Evolutionary conservation across 53 echinoderm and acorn worm genomes (phyloP), one percentile per base, ranked within the genome.

Genomic region (Arbacia lixula): DNA sequence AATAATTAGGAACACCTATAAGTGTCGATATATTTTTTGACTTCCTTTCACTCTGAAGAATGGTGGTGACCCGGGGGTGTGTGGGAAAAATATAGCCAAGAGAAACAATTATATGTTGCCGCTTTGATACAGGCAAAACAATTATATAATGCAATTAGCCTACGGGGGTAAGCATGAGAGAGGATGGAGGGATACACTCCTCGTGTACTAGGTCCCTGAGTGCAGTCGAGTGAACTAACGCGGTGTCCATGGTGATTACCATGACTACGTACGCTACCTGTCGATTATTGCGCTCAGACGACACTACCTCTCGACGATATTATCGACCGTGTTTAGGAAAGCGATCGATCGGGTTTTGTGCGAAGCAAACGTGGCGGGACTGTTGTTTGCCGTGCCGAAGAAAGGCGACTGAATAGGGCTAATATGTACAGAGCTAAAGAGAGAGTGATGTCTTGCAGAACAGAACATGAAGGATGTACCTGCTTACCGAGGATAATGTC

Each of bases 251-350:
- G 38, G 81, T 8, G 49, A 81, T 22, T 38, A 0, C 62, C 81
- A 41, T 81, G 26, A 64, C 29, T 30, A 81, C 81, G 53, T 55
- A 29, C 49, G 64, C 81, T 38, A 77, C 77, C 77, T 61, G 81
- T 46, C 43, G 43, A 46, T 37, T 68, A 29, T 36, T 12, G 25
- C 69, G 43, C 6, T 40, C 69, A 43, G 43, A 27, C 69, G 43
- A 24, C 33, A 14, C 49, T 43, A 28, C 21, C 51, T 32, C 53
- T 73, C 21, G 11, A 31, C 21, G 11, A 31, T 2, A 37, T 0
- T 77, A 56, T 77, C 41, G 57, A 56, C 57, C 28, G 54, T 12
- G 19, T 32, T 17, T 52, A 20, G 46, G 25, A 46, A 51, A 52
- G 16, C 17, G 35, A 77, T 77, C 77, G 77, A 77, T 58, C 28